phyloP scores from a whole-genome alignment of 2,888 invertebrate species.

The Molorchus minor region DNA sequence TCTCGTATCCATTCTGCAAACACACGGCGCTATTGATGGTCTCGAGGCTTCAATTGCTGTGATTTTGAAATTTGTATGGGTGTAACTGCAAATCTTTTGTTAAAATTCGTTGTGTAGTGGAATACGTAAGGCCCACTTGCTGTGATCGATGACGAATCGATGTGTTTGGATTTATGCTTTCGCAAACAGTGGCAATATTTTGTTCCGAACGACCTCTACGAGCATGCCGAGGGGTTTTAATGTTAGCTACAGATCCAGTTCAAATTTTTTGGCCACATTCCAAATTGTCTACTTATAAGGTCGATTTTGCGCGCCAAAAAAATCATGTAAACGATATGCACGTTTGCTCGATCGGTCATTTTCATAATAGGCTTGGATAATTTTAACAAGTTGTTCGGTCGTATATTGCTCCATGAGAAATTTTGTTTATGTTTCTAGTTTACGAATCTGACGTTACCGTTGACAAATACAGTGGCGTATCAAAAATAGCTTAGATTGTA shows the following conservation, averaged over 20 bases:
- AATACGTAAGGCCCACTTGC: no score
- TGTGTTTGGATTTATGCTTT: no score
- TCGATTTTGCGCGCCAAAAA: constrained; percentile 19
- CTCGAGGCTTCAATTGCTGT: not conserved
- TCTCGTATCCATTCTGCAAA: no score
- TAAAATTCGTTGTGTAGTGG: no score
- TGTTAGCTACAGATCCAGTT: constrained; percentile 24
- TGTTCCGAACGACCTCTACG: constrained; percentile 22
- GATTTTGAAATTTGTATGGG: constrained; percentile 34
- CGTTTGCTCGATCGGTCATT: constrained; percentile 16
- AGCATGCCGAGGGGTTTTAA: constrained; percentile 27
- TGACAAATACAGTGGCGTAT: constrained; percentile 7
- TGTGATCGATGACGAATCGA: no score
- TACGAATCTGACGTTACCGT: constrained; percentile 10
- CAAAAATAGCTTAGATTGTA: constrained; percentile 13
- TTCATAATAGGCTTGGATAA: no score
- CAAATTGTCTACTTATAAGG: constrained; percentile 23
- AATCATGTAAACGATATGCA: constrained; percentile 22
- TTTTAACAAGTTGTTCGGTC: no score
- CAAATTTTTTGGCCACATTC: constrained; percentile 22
- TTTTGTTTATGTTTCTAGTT: no score
- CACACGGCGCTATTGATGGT: no score
- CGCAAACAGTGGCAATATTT: constrained; percentile 38
- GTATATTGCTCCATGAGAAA: no score
- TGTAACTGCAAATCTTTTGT: no score